Percentiles rank a stretch among this genome's conserved stretches.
phyloP scores from a whole-genome alignment of 2,113 vertebrate species.

The Kryptolebias marmoratus region DNA sequence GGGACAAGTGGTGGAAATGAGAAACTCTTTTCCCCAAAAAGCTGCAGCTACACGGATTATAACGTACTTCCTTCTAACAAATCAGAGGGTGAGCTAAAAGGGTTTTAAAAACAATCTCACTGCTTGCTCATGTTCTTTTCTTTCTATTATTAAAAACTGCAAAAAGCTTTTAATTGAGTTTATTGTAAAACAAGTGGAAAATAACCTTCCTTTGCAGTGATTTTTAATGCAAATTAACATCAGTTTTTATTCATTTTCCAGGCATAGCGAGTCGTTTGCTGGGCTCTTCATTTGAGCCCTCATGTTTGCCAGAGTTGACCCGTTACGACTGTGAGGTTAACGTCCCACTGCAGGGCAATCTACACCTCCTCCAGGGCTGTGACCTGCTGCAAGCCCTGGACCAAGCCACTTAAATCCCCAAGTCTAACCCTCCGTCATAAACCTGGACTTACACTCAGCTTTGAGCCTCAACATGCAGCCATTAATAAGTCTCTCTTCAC shows the following conservation, averaged over 20 bases:
- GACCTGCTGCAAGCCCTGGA: slow-evolving; percentile 95
- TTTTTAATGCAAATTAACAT: background rate
- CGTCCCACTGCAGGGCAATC: slow-evolving; percentile 88
- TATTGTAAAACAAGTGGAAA: too few species aligned
- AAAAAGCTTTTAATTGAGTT: too few species aligned
- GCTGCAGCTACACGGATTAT: slow-evolving; percentile 84
- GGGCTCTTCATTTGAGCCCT: slow-evolving; percentile 87
- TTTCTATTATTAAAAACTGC: too few species aligned
- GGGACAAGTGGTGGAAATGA: slow-evolving; percentile 58
- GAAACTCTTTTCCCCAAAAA: slow-evolving; percentile 72
- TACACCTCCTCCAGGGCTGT: slow-evolving; percentile 92
- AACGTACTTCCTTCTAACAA: slow-evolving; percentile 78
- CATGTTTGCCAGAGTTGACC: slow-evolving; percentile 92
- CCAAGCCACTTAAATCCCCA: slow-evolving; percentile 85
- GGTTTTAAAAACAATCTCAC: background rate
- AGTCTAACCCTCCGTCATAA: background rate
- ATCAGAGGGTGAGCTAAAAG: slow-evolving; percentile 81
- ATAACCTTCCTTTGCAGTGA: background rate
- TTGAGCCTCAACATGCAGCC: slow-evolving; percentile 26
- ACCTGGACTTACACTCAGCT: slow-evolving; percentile 28
- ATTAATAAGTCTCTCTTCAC: slow-evolving; percentile 33
- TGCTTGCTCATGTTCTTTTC: too few species aligned
- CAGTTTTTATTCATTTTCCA: slow-evolving; percentile 53
- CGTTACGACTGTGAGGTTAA: slow-evolving; percentile 99
- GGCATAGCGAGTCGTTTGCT: slow-evolving; percentile 89